Percentiles rank a stretch among this genome's conserved stretches.
Conservation (phyloP, 2,113 vertebrate species). For the Seriola quinqueradiata region DNA sequence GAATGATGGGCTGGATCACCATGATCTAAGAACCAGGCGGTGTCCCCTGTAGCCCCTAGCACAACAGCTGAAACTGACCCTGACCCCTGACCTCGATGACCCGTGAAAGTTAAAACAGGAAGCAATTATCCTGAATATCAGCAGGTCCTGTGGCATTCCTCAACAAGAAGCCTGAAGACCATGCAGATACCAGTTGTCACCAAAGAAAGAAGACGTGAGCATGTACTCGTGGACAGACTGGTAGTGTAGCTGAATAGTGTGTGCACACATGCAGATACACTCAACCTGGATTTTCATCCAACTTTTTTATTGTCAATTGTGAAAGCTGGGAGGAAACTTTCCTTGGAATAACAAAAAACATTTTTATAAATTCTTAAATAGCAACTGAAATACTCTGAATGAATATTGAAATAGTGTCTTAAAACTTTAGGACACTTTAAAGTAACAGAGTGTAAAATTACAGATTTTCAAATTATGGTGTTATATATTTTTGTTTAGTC, state of each 20-base stretch:
- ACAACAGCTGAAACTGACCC: constrained; percentile 68
- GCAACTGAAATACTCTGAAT: neutral
- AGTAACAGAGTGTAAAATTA: neutral
- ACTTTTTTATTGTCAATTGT: neutral
- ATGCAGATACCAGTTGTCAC: constrained; percentile 27
- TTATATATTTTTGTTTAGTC: neutral
- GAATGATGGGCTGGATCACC: constrained; percentile 25
- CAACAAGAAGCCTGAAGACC: constrained; percentile 19
- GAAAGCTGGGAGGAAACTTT: constrained; percentile 22
- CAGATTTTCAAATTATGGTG: neutral
- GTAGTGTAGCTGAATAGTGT: neutral
- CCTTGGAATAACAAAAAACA: neutral
- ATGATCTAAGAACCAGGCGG: constrained; percentile 56
- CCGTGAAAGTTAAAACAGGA: constrained; percentile 63
- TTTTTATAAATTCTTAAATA: neutral
- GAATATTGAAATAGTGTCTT: neutral
- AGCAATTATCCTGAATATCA: constrained; percentile 59
- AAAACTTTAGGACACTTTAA: neutral
- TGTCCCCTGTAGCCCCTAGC: constrained; percentile 11
- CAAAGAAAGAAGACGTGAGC: neutral
- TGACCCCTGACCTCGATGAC: constrained; percentile 55
- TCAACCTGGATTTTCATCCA: neutral
- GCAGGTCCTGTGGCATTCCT: constrained; percentile 30
- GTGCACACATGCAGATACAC: neutral
- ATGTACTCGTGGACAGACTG: neutral